These are phyloP conservation scores for Ashinkailepas kermadecensis DNA, from an alignment of 2,888 invertebrate genomes.

Conservation along the genomic window DNA sequence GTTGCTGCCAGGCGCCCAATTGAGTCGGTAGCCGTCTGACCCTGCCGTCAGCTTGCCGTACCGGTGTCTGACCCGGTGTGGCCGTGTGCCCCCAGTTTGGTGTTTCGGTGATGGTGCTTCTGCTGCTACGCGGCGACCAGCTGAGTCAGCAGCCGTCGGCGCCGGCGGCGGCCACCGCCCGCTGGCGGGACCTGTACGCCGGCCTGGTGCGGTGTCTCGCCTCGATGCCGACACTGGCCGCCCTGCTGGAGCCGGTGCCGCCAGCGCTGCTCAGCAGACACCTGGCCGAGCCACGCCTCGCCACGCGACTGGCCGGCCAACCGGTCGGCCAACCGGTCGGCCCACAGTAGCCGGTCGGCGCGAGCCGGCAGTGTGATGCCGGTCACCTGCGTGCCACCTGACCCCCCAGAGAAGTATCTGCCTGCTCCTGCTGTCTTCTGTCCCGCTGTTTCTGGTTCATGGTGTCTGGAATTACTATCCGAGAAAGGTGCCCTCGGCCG, in stretches of 20 bases:
- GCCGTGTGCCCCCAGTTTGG: background rate
- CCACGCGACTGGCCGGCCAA: background rate
- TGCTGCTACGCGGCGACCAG: slow-evolving; percentile 3
- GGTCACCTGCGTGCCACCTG: too few species aligned
- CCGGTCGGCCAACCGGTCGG: background rate
- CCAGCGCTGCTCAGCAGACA: background rate
- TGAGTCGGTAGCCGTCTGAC: too few species aligned
- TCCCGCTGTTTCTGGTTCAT: too few species aligned
- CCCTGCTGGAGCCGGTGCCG: slow-evolving; percentile 11
- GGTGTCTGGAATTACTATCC: too few species aligned
- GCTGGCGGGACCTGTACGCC: background rate
- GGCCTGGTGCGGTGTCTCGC: slow-evolving; percentile 2
- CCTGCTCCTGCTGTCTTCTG: too few species aligned
- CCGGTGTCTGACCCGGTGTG: background rate
- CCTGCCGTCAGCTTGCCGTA: background rate
- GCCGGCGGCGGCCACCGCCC: background rate
- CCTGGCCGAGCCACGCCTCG: slow-evolving; percentile 9
- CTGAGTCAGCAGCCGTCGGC: background rate
- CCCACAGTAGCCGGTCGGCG: too few species aligned
- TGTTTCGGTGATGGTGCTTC: background rate
- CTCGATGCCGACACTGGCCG: background rate
- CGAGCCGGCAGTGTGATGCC: too few species aligned
- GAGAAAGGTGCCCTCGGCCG: too few species aligned
- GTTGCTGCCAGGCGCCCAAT: background rate
- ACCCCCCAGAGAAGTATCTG: too few species aligned